phyloP scores from a whole-genome alignment of 2,113 vertebrate species.

The Cepphus grylle region DNA sequence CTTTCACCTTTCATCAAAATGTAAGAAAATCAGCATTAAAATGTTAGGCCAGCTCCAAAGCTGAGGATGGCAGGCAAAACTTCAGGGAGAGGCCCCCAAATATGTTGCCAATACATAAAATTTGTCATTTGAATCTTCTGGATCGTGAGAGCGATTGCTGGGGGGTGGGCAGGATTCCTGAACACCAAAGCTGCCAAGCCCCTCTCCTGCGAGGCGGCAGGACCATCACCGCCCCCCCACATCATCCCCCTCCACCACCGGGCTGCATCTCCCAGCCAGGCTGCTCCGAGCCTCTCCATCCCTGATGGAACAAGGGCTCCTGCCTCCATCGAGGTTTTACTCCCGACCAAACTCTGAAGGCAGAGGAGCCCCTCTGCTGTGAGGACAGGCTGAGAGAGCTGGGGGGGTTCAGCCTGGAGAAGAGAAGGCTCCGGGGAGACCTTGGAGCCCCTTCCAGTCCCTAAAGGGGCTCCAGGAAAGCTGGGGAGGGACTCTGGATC shows the following conservation, averaged over 20 bases:
- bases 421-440: background rate
- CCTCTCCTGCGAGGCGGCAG: accelerated
- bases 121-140: background rate
- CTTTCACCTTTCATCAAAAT: background rate
- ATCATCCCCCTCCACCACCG: accelerated
- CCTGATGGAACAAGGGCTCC: background rate
- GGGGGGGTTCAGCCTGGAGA: background rate
- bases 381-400: background rate
- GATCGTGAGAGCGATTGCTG: accelerated
- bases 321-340: background rate
- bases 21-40: background rate
- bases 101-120: background rate
- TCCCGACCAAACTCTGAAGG: background rate
- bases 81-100: background rate
- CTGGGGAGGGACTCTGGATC: background rate
- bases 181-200: background rate
- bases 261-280: background rate
- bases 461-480: background rate
- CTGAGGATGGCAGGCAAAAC: background rate
- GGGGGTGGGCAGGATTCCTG: background rate
- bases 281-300: background rate
- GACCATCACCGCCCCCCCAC: background rate
- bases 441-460: background rate
- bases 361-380: background rate
- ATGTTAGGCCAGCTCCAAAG: background rate